Percentiles rank a stretch among this genome's conserved stretches.
phyloP scores from a whole-genome alignment of 2,113 vertebrate genomes.

The Butorides virescens region DNA sequence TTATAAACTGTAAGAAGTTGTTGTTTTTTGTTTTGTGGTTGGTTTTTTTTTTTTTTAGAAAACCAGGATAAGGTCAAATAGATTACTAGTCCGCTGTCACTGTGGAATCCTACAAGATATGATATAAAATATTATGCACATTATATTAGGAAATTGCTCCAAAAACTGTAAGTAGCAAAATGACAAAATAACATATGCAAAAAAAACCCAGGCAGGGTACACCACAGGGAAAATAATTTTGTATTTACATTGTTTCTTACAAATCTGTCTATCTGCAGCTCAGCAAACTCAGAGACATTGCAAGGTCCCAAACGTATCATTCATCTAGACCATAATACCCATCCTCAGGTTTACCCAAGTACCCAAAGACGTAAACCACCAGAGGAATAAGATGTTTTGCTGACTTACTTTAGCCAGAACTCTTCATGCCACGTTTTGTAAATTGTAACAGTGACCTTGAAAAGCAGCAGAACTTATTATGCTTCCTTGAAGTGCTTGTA shows the following conservation, averaged over 20 bases:
- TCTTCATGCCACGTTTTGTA: constrained; percentile 49
- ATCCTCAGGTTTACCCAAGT: not conserved
- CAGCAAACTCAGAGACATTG: not conserved
- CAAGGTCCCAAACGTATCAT: not conserved
- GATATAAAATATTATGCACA: not conserved
- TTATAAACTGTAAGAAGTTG: not conserved
- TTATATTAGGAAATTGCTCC: not conserved
- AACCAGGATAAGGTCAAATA: not conserved
- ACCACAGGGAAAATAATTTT: not conserved
- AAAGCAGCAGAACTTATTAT: constrained; percentile 49
- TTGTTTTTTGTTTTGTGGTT: not conserved
- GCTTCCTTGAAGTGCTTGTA: constrained; percentile 26
- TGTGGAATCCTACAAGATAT: not conserved
- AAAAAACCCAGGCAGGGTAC: not conserved
- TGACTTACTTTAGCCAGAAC: constrained; percentile 47
- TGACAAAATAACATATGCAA: not conserved
- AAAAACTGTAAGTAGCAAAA: not conserved
- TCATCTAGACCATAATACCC: not conserved
- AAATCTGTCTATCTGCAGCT: not conserved
- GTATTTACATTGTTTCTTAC: not conserved
- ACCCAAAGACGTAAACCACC: not conserved
- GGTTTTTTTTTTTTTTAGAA: not conserved
- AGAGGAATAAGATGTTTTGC: not conserved
- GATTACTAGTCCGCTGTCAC: not conserved
- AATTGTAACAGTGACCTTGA: constrained; percentile 28